A percentile compares a stretch with the other conserved stretches of the same genome.
Evolutionary conservation across 2,797 vertebrate genomes (phyloP).

Genomic region (Malacoraja senta): DNA sequence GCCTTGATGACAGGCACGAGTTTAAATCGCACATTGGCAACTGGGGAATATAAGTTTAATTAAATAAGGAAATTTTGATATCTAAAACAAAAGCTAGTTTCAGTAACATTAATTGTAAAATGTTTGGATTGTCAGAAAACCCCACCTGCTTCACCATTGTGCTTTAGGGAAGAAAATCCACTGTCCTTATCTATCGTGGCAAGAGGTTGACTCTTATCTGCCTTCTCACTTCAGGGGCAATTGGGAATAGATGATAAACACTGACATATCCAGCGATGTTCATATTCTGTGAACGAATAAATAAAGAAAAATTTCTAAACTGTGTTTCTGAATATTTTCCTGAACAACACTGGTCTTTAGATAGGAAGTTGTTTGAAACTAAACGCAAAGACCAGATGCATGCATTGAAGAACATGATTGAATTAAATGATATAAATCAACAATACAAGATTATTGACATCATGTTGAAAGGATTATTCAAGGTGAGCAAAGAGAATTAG

Average conservation of each 20-base stretch:
- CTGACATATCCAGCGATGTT: too few relatives aligned
- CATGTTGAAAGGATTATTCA: conserved; percentile 97
- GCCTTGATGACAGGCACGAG: too few relatives aligned
- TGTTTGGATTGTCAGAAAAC: too few relatives aligned
- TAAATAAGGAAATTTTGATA: too few relatives aligned
- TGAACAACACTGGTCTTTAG: conserved; percentile 50
- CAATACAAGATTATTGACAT: conserved; percentile 98
- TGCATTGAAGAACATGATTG: conserved; percentile 87
- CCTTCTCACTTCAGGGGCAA: too few relatives aligned
- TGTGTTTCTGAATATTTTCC: background rate
- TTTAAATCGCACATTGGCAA: too few relatives aligned
- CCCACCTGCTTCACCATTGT: background rate
- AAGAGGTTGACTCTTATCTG: too few relatives aligned
- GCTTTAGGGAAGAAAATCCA: background rate
- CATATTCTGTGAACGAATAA: background rate
- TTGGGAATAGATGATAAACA: too few relatives aligned
- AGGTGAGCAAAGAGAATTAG: conserved; percentile 58
- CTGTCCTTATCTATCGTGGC: background rate
- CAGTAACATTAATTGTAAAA: too few relatives aligned
- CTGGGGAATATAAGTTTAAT: too few relatives aligned
- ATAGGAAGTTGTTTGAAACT: conserved; percentile 93
- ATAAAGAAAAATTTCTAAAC: background rate
- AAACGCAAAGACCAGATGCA: conserved; percentile 94
- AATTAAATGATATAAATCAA: conserved; percentile 91
- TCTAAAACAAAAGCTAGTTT: too few relatives aligned